Evolutionary conservation across 1,140 invertebrate species (phyloP).

Genomic region (Pseudomyrmex flavicornis): DNA sequence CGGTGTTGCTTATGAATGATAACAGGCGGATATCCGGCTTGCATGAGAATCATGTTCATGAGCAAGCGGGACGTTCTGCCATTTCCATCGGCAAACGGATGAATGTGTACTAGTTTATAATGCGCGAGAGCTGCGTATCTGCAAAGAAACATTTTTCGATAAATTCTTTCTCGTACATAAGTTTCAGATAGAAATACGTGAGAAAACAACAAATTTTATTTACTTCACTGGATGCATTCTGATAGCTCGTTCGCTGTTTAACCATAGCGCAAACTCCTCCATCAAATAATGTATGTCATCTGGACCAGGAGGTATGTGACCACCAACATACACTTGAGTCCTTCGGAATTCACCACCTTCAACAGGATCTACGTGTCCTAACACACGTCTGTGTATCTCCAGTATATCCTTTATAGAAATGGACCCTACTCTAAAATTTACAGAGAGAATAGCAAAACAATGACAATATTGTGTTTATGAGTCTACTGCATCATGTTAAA

Average conservation of each 20-base stretch:
- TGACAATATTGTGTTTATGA: neutral
- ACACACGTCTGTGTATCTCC: slow-evolving; percentile 95
- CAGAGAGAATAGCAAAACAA: neutral
- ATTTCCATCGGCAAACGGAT: slow-evolving; percentile 97
- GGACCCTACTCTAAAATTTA: slow-evolving; percentile 76
- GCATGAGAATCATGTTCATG: slow-evolving; percentile 99
- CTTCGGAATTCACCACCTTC: slow-evolving; percentile 93
- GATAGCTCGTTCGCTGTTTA: slow-evolving; percentile 94
- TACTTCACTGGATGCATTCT: slow-evolving; percentile 95
- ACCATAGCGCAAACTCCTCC: slow-evolving; percentile 95
- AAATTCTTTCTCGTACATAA: neutral
- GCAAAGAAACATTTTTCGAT: slow-evolving; percentile 55
- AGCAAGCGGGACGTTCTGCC: slow-evolving; percentile 96
- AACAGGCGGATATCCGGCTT: slow-evolving; percentile 98
- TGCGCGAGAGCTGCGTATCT: slow-evolving; percentile 97
- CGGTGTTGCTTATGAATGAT: slow-evolving; percentile 97
- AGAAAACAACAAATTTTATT: slow-evolving; percentile 63
- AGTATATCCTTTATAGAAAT: slow-evolving; percentile 93
- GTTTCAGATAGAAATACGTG: neutral
- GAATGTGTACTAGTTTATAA: slow-evolving; percentile 98
- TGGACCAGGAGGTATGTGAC: slow-evolving; percentile 95
- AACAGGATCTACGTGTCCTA: slow-evolving; percentile 96
- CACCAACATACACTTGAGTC: slow-evolving; percentile 96
- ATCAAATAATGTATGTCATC: slow-evolving; percentile 92
- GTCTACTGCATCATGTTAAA: neutral